Evolutionary conservation across 2,113 vertebrate genomes (phyloP).

Genomic region (Cyanoderma ruficeps): DNA sequence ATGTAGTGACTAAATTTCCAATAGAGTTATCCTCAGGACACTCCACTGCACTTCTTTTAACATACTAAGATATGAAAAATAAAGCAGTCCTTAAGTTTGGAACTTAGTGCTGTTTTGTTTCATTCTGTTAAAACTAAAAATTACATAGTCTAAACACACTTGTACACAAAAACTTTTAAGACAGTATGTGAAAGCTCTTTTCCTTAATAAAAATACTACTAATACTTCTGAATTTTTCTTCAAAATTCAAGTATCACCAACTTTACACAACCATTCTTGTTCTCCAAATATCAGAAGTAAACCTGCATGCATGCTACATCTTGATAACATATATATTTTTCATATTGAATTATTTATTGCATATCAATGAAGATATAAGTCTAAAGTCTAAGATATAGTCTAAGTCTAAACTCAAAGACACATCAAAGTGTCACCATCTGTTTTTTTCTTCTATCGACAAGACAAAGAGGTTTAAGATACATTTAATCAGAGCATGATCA

Average conservation of each 20-base stretch:
- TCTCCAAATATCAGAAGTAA: background rate
- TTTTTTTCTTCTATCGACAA: background rate
- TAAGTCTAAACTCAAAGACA: background rate
- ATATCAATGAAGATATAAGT: background rate
- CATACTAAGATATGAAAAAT: background rate
- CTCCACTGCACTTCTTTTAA: background rate
- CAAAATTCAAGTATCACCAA: background rate
- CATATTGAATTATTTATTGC: background rate
- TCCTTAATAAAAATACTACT: background rate
- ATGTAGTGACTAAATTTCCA: background rate
- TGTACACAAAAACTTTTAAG: background rate
- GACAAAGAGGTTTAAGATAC: constrained; percentile 20
- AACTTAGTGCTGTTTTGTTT: background rate
- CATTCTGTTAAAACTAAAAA: background rate
- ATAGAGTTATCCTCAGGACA: background rate
- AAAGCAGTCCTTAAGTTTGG: background rate
- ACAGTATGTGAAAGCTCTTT: background rate
- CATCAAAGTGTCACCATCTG: background rate
- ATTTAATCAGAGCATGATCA: constrained; percentile 53
- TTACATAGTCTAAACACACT: background rate
- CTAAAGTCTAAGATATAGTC: background rate
- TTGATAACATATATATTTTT: background rate
- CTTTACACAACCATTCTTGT: background rate
- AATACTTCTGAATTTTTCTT: background rate
- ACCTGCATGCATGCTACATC: background rate